Percentiles rank a stretch among this genome's conserved stretches.
Evolutionary conservation across 2,113 vertebrate genomes (phyloP).

Genomic region (Oenanthe melanoleuca): DNA sequence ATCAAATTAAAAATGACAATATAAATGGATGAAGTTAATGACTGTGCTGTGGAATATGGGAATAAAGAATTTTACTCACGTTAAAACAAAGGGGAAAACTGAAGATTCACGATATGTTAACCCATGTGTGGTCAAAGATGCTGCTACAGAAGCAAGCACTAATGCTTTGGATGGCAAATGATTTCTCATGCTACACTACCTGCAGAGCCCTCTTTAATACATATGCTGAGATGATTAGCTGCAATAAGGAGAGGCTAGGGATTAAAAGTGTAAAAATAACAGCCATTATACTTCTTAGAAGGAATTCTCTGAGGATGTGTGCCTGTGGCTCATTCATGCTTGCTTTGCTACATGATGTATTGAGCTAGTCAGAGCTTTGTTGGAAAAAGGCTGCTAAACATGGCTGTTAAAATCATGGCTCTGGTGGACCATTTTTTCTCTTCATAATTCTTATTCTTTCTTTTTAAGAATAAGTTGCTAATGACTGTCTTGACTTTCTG

Average conservation of each 20-base stretch:
- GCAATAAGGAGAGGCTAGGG: constrained; percentile 9
- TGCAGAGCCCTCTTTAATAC: neutral
- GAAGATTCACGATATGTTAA: neutral
- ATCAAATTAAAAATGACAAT: constrained; percentile 36
- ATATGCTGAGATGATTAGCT: constrained; percentile 15
- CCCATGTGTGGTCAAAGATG: neutral
- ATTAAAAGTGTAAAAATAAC: constrained; percentile 63
- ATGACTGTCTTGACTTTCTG: neutral
- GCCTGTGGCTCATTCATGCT: neutral
- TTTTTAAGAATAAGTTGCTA: neutral
- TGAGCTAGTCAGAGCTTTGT: neutral
- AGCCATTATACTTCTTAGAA: constrained; percentile 28
- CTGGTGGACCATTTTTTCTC: neutral
- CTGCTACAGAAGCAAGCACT: neutral
- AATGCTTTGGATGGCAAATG: neutral
- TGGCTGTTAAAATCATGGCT: neutral
- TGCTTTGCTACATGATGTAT: neutral
- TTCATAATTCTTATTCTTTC: neutral
- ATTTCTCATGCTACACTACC: constrained; percentile 3
- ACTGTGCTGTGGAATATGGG: neutral
- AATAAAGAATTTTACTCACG: neutral
- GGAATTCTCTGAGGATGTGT: constrained; percentile 1
- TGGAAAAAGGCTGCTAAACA: neutral
- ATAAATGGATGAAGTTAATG: constrained; percentile 3
- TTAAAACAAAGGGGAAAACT: neutral